Base-by-base conservation (phyloP, 2,113 vertebrate species). In the Emydura subglobosa region DNA sequence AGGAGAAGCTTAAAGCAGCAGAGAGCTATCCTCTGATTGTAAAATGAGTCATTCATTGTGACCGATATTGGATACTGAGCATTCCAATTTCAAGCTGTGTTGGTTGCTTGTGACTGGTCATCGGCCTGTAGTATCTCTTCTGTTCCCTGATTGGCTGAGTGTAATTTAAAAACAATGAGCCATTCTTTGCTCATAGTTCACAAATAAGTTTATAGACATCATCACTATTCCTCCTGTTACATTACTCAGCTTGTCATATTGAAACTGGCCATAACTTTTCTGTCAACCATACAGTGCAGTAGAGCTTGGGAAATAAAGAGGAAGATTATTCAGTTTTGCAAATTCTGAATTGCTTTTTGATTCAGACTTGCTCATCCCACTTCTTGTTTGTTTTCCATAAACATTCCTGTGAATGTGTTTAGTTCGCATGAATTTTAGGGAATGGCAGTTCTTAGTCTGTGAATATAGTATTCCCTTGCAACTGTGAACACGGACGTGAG, bases 391-490 rank as follows among this genome's bases (percentile, higher is more conserved):
- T 72, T 72, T 16, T 72, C 68, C 31, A 72, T 10, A 31, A 72
- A 21, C 68, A 72, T 72, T 24, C n/a, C 21, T 22, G 19, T n/a
- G 19, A n/a, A 72, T 22, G n/a, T n/a, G 19, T 72, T 47, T 55
- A 83, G 4, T 74, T n/a, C 88, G 6, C 50, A 24, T 2, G 4
- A 22, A 39, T 0, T 0, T 17, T 5, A 50, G 31, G 14, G 21
- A 79, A 25, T 3, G 17, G 5, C 2, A 0, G 1, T 31, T 61
- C 59, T 61, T 89, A 68, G 7, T 47, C 24, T 49, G 57, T 27
- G 54, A 1, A 27, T 19, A 39, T 92, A 84, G 79, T 76, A 13
- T 79, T 49, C 13, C 34, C 16, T 82, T 47, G 16, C 24, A 79
- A 39, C 3, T 68, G 79, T 81, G 83, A 39, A 72, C 19, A 11